Conservation (phyloP, 2,888 invertebrate genomes). For the Orthonychiurus folsomi region DNA sequence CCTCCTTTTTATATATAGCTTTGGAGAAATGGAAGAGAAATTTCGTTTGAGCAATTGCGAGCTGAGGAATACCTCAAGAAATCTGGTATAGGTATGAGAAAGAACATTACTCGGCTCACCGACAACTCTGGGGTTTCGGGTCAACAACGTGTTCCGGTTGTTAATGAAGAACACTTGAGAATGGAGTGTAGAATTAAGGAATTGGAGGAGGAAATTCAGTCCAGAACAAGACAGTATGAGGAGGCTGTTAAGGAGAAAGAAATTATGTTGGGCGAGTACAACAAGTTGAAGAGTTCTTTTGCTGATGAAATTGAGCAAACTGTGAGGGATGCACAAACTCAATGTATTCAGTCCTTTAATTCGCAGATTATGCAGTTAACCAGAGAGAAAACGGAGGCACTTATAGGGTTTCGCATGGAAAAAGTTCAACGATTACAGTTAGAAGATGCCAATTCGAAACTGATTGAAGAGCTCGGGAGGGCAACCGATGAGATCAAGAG, state of each 20-base stretch:
- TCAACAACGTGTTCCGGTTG: too few species aligned
- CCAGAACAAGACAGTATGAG: too few species aligned
- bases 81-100: neutral
- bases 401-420: neutral
- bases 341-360: too few species aligned
- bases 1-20: constrained; percentile 10
- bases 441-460: neutral
- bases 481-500: neutral
- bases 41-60: constrained; percentile 22
- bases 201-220: too few species aligned
- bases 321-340: too few species aligned
- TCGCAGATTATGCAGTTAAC: neutral
- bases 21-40: constrained; percentile 10
- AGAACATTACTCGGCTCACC: constrained; percentile 2
- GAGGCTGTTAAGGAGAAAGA: too few species aligned
- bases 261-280: too few species aligned
- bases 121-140: neutral
- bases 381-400: neutral
- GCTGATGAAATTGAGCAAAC: too few species aligned
- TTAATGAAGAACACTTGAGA: too few species aligned
- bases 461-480: neutral
- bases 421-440: neutral
- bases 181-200: too few species aligned
- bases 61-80: constrained; percentile 18
- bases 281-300: too few species aligned